Evolutionary conservation across 2,888 invertebrate species (phyloP), one percentile per base, ranked within the genome.

Genomic region (Scaptomyza polygonia): DNA sequence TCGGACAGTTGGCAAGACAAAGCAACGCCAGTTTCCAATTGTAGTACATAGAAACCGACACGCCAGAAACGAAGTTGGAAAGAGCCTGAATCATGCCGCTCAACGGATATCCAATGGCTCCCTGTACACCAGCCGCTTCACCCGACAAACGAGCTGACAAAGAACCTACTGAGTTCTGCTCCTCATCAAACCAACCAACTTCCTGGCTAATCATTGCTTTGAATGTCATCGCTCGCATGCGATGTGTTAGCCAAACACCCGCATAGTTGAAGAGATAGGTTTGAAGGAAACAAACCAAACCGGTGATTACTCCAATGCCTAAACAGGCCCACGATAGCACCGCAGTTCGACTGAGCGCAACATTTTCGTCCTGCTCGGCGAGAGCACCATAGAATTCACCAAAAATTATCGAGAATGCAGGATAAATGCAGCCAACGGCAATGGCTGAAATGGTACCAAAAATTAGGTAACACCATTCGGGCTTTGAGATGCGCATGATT

Each of bases 311-410:
- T 0, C 95, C 96, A 39, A 96, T 93, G 1, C 93, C 87, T 3
- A 96, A 89, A 89, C 96, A 96, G 16, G 93, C 89, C 11, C 95
- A 87, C 0, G 95, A 94, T 36, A 95, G 95, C 12, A 93, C 86
- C 2, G 93, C 93, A 0, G 95, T 94, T 67, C 94, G 92, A 0
- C 89, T 74, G 7, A 94, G 90, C 0, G 95, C 94, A 34, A 92
- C 92, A 0, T 92, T 93, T 11, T 92, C 92, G 71, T 95, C 94
- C 1, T 92, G 89, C 59, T 93, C 91, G 1, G 95, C 93, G 78
- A 96, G 92, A 72, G 95, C 94, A 92, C 94, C 94, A 80, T 96
- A 95, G 9, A 96, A 95, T 88, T 96, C 96, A 43, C 96, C 96
- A 83, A 96, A 96, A 3, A 96, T 92, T 0, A 96, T 93, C 0